Conservation (phyloP, 2,888 invertebrate species). For the Oligia latruncula region DNA sequence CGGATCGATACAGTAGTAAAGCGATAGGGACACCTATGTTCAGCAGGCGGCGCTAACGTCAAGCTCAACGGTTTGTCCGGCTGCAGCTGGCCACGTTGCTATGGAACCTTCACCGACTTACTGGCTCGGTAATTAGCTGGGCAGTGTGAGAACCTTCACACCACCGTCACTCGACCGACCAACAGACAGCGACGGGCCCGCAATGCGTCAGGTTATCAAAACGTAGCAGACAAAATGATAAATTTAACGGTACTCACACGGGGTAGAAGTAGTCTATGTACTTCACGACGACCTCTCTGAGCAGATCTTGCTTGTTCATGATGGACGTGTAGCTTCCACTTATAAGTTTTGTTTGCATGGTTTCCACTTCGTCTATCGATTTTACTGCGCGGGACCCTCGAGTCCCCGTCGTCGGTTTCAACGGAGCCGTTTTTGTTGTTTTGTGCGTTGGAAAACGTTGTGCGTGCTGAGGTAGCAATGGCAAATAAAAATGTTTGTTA, state of each 20-base stretch:
- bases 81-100: conserved; percentile 84
- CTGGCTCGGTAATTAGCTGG: conserved; percentile 83
- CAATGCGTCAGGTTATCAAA: conserved; percentile 78
- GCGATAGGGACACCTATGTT: conserved; percentile 81
- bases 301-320: conserved; percentile 92
- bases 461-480: conserved; percentile 80
- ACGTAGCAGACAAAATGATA: conserved; percentile 61
- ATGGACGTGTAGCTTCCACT: conserved; percentile 91
- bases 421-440: conserved; percentile 81
- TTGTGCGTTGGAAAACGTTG: conserved; percentile 76
- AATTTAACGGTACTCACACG: conserved; percentile 90
- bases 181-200: conserved; percentile 70
- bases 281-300: conserved; percentile 92
- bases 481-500: conserved; percentile 73
- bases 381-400: conserved; percentile 78
- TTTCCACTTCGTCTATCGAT: conserved; percentile 79
- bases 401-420: conserved; percentile 80
- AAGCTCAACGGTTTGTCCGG: conserved; percentile 81
- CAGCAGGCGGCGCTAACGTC: conserved; percentile 86
- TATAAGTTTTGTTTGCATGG: conserved; percentile 90
- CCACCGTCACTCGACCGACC: conserved; percentile 67
- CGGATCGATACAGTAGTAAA: conserved; percentile 85
- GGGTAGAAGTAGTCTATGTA: conserved; percentile 93
- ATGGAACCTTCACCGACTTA: conserved; percentile 89
- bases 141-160: conserved; percentile 82